Evolutionary conservation across 2,113 vertebrate species (phyloP).

Genomic region (Rattus rattus): DNA sequence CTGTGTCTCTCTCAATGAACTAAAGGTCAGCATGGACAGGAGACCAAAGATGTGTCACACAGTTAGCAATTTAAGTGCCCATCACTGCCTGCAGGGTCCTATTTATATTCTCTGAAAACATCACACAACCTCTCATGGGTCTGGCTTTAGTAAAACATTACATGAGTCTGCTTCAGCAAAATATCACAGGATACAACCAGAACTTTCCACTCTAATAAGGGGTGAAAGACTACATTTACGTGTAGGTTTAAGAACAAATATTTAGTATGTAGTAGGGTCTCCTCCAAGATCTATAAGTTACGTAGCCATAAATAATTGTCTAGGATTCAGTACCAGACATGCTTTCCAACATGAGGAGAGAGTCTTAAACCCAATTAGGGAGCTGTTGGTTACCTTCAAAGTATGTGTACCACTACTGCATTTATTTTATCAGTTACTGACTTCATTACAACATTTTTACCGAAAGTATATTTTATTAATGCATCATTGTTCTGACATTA

Average conservation of each 20-base stretch:
- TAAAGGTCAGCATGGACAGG: no score
- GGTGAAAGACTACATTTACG: not conserved
- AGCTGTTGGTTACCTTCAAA: not conserved
- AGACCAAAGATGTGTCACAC: no score
- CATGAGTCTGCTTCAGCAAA: no score
- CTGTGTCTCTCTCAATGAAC: no score
- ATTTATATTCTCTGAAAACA: no score
- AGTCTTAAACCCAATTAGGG: not conserved
- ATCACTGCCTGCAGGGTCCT: no score
- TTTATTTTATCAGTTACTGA: not conserved
- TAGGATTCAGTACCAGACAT: not conserved
- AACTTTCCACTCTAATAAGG: no score
- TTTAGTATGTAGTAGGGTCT: not conserved
- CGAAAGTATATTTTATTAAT: slow-evolving; percentile 28
- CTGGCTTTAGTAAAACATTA: no score
- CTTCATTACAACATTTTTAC: slow-evolving; percentile 45
- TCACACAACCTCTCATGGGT: no score
- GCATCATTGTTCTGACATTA: not conserved
- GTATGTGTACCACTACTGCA: not conserved
- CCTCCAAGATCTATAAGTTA: no score
- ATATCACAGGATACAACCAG: no score
- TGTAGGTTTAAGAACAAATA: not conserved
- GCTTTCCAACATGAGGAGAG: not conserved
- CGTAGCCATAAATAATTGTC: not conserved
- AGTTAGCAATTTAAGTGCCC: no score